phyloP scores from a whole-genome alignment of 2,888 invertebrate species.

The Glyphotaelius pellucidus region DNA sequence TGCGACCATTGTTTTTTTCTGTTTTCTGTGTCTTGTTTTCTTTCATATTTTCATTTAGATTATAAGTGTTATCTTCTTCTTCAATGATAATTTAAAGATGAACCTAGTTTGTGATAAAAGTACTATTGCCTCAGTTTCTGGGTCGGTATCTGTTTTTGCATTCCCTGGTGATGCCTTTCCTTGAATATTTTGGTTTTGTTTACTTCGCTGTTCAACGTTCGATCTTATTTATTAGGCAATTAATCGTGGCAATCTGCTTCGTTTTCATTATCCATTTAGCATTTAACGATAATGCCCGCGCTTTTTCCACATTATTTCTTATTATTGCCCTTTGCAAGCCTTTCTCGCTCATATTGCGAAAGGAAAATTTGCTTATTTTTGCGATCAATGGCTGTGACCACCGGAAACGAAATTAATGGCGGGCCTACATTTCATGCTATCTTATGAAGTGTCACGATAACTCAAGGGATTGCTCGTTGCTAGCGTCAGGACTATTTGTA shows the following conservation, averaged over 20 bases:
- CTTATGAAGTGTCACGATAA: neutral
- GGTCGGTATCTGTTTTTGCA: neutral
- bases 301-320: slow-evolving; percentile 43
- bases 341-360: slow-evolving; percentile 14
- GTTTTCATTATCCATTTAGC: slow-evolving; percentile 57
- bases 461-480: neutral
- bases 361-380: slow-evolving; percentile 23
- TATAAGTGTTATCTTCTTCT: no score
- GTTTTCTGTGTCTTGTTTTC: no score
- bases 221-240: slow-evolving; percentile 62
- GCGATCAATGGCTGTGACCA: slow-evolving; percentile 27
- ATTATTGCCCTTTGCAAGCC: slow-evolving; percentile 23
- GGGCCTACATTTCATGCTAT: slow-evolving; percentile 1
- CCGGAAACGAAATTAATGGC: neutral
- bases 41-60: no score
- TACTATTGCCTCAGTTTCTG: neutral
- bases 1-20: no score
- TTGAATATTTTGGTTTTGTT: slow-evolving; percentile 51
- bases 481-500: neutral
- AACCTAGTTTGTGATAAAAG: neutral
- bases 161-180: neutral
- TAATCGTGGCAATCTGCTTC: slow-evolving; percentile 59
- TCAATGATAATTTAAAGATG: no score
- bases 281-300: slow-evolving; percentile 39
- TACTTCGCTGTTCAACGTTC: slow-evolving; percentile 52